Conservation (phyloP, 2,888 invertebrate genomes). For the Willowsia nigromaculata region DNA sequence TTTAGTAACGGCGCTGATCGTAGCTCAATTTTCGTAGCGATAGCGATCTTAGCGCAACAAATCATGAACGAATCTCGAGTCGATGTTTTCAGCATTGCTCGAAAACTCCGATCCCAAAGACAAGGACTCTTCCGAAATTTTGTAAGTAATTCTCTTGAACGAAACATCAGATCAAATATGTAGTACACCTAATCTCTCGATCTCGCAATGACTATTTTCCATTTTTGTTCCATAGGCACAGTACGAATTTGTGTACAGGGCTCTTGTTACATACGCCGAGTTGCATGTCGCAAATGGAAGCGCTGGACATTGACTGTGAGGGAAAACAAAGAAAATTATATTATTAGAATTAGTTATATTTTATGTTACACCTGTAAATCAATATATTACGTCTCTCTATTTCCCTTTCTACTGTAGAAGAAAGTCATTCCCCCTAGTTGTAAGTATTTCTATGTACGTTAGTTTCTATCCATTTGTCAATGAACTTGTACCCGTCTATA, state of each 20-base stretch:
- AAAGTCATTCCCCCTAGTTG: slow-evolving; percentile 32
- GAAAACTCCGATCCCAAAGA: slow-evolving; percentile 92
- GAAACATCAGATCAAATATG: background rate
- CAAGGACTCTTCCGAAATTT: slow-evolving; percentile 91
- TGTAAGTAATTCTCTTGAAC: slow-evolving; percentile 83
- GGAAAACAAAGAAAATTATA: slow-evolving; percentile 26
- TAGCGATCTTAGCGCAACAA: slow-evolving; percentile 92
- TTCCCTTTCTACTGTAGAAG: background rate
- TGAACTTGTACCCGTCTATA: background rate
- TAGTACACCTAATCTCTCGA: background rate
- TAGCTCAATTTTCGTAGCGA: slow-evolving; percentile 93
- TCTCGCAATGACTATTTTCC: background rate
- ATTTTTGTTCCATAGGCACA: slow-evolving; percentile 85
- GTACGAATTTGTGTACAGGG: slow-evolving; percentile 95
- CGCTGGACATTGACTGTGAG: slow-evolving; percentile 75
- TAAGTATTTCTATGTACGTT: slow-evolving; percentile 16
- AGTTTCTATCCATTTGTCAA: background rate
- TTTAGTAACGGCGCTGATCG: slow-evolving; percentile 90
- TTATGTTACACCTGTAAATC: background rate
- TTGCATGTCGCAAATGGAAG: slow-evolving; percentile 83
- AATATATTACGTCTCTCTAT: slow-evolving; percentile 30
- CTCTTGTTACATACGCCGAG: slow-evolving; percentile 93
- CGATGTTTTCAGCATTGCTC: slow-evolving; percentile 90
- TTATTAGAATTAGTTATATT: slow-evolving; percentile 10
- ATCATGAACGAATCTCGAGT: slow-evolving; percentile 91